Percentiles rank a stretch among this genome's conserved stretches.
phyloP scores from a whole-genome alignment of 2,888 invertebrate species.

The Diplolepis rosae region DNA sequence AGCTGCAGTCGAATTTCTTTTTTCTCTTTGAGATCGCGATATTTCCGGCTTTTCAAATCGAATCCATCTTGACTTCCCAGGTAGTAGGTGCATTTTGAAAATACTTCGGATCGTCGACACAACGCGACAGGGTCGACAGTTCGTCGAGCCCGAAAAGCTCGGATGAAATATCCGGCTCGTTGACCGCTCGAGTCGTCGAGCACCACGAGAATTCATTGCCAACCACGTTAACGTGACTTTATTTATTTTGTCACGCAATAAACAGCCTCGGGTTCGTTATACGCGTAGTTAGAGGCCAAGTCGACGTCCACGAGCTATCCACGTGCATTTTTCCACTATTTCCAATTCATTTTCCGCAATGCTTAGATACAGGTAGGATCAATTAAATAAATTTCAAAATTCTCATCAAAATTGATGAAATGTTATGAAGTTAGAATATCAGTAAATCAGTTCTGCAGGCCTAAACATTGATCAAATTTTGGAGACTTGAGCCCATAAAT shows the following conservation, averaged over 20 bases:
- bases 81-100: conserved; percentile 25
- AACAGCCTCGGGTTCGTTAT: conserved; percentile 30
- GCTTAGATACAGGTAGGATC: neutral
- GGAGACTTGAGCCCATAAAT: too few relatives aligned
- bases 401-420: neutral
- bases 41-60: conserved; percentile 20
- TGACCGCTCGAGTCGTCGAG: conserved; percentile 21
- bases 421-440: too few relatives aligned
- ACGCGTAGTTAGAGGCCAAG: conserved; percentile 26
- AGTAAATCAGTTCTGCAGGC: too few relatives aligned
- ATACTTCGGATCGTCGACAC: conserved; percentile 17
- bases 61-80: conserved; percentile 6
- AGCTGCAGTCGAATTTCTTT: conserved; percentile 1
- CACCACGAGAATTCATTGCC: conserved; percentile 25
- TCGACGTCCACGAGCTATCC: neutral
- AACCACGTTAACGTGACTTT: conserved; percentile 24
- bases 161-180: conserved; percentile 21
- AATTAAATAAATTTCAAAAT: neutral
- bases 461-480: too few relatives aligned
- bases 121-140: conserved; percentile 12
- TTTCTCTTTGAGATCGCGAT: neutral
- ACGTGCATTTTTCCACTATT: conserved; percentile 12
- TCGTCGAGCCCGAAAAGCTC: conserved; percentile 28
- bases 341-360: conserved; percentile 10
- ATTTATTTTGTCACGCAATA: conserved; percentile 31